Percentiles rank a stretch among this genome's conserved stretches.
These are phyloP conservation scores for Drosophila kohkoa DNA, from an alignment of 1,140 invertebrate species.

Conservation along the genomic window DNA sequence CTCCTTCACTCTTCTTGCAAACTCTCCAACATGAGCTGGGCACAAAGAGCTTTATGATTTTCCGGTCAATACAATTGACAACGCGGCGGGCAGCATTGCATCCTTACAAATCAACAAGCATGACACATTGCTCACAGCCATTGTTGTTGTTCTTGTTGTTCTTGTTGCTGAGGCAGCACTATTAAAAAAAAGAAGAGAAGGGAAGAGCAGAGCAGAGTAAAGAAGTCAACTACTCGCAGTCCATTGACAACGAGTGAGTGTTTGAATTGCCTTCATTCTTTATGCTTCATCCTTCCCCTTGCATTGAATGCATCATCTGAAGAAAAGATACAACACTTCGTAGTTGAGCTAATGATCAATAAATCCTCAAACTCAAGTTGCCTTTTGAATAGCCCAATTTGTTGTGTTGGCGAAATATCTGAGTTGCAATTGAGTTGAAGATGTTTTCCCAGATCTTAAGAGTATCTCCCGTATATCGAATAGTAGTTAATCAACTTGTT, in stretches of 20 bases:
- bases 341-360: conserved; percentile 41
- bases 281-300: conserved; percentile 5
- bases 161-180: conserved; percentile 57
- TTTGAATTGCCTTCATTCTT: conserved; percentile 28
- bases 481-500: too few species aligned
- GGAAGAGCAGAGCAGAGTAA: too few species aligned
- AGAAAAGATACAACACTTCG: conserved; percentile 4
- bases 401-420: conserved; percentile 1
- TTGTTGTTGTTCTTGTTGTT: conserved; percentile 33
- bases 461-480: too few species aligned
- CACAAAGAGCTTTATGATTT: conserved; percentile 82
- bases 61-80: conserved; percentile 78
- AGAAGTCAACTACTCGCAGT: conserved; percentile 15
- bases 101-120: conserved; percentile 82
- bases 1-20: conserved; percentile 5
- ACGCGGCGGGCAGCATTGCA: conserved; percentile 54
- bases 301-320: conserved; percentile 17
- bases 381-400: not conserved
- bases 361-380: conserved; percentile 22
- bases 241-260: conserved; percentile 55
- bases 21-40: conserved; percentile 4
- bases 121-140: conserved; percentile 66
- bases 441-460: not conserved
- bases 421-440: conserved; percentile 15
- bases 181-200: conserved; percentile 24